Conservation (phyloP, 2,888 invertebrate genomes). For the Sicus ferrugineus region DNA sequence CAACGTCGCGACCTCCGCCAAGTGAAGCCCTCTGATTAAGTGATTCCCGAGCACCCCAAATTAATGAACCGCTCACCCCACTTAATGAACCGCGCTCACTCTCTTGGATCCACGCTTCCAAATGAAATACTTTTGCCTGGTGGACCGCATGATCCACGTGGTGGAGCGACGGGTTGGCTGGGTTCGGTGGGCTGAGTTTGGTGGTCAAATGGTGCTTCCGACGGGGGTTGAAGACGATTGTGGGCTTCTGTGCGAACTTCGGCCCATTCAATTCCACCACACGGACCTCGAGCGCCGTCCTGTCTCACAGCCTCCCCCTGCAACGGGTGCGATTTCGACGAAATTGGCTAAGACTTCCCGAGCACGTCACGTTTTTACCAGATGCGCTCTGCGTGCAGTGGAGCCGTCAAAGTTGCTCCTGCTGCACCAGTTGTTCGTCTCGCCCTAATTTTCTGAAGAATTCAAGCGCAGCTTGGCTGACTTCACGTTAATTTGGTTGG, state of each 20-base stretch:
- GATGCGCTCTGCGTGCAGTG: slow-evolving; percentile 56
- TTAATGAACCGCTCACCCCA: neutral
- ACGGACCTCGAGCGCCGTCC: too few relatives aligned
- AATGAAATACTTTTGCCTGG: too few relatives aligned
- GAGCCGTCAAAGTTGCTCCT: neutral
- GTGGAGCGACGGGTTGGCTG: too few relatives aligned
- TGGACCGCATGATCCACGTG: too few relatives aligned
- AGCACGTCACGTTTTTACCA: slow-evolving; percentile 62
- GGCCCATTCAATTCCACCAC: neutral
- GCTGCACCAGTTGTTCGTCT: neutral
- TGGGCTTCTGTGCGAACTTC: neutral
- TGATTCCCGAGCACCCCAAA: neutral
- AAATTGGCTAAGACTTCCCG: slow-evolving; percentile 64
- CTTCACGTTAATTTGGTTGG: too few relatives aligned
- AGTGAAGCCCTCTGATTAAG: neutral
- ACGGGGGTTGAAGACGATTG: neutral
- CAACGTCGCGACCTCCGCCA: neutral
- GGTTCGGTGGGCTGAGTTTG: too few relatives aligned
- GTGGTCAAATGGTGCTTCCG: too few relatives aligned
- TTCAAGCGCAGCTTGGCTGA: slow-evolving; percentile 19
- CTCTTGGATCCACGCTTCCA: too few relatives aligned
- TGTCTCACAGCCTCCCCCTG: too few relatives aligned
- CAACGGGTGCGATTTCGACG: slow-evolving; percentile 61
- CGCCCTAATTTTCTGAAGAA: slow-evolving; percentile 22
- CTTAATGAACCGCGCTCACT: too few relatives aligned